Conservation (phyloP, 1,140 invertebrate genomes). For the Lucilia cuprina region DNA sequence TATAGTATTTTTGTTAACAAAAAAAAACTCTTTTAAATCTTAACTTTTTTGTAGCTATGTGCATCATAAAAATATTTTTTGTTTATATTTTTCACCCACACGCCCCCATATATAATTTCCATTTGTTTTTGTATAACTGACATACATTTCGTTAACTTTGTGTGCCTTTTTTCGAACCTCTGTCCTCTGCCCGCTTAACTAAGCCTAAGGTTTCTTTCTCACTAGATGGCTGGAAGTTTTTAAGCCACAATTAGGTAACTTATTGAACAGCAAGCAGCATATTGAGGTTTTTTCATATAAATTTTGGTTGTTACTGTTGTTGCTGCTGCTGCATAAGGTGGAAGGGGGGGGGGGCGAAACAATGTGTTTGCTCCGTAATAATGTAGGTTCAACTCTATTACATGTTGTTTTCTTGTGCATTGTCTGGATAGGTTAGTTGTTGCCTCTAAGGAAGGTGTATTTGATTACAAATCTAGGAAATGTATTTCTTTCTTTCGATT, state of each 20-base stretch:
- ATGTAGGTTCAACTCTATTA: background rate
- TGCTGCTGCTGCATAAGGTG: background rate
- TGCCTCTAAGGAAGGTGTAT: conserved; percentile 31
- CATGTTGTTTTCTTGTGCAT: background rate
- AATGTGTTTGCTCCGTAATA: background rate
- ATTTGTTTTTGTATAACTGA: background rate
- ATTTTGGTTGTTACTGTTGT: too few relatives aligned
- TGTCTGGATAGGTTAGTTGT: background rate
- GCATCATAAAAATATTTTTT: background rate
- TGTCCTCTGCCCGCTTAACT: background rate
- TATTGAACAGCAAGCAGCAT: conserved; percentile 6
- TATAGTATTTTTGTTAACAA: background rate
- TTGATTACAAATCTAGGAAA: conserved; percentile 31
- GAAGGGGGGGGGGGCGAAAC: background rate
- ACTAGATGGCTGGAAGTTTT: background rate
- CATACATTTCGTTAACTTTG: conserved; percentile 17
- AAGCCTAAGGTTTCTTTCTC: background rate
- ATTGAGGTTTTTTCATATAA: background rate
- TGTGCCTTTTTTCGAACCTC: background rate
- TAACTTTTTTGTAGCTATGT: background rate
- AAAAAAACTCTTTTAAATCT: background rate
- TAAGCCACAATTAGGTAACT: conserved; percentile 25
- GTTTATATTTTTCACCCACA: background rate
- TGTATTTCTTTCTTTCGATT: background rate
- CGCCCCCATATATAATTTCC: background rate